These are phyloP conservation scores for Metaphire vulgaris DNA, from an alignment of 1,140 invertebrate species.

Conservation along the genomic window DNA sequence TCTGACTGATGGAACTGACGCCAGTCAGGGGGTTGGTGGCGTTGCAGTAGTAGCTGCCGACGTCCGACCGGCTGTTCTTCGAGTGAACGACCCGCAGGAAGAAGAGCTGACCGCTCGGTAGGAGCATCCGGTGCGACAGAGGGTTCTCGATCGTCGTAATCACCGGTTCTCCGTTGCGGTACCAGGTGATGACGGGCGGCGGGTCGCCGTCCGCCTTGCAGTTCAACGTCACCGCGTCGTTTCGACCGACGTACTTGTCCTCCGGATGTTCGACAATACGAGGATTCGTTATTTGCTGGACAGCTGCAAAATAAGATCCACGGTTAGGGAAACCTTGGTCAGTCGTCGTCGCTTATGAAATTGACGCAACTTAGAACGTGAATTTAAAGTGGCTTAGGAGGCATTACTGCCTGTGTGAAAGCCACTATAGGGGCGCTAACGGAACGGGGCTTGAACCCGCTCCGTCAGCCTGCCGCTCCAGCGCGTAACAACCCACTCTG, in stretches of 20 bases:
- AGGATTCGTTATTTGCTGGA: slow-evolving; percentile 51
- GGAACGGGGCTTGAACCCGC: no score
- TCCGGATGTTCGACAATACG: slow-evolving; percentile 88
- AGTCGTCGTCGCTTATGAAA: not conserved
- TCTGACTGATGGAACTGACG: slow-evolving; percentile 72
- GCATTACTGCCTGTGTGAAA: not conserved
- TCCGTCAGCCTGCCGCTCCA: no score
- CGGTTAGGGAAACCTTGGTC: no score
- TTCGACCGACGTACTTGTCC: slow-evolving; percentile 80
- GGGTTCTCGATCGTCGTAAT: slow-evolving; percentile 61
- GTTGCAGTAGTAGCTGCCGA: slow-evolving; percentile 75
- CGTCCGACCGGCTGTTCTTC: slow-evolving; percentile 43
- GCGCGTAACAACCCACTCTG: not conserved
- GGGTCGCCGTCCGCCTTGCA: slow-evolving; percentile 69
- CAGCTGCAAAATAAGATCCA: not conserved
- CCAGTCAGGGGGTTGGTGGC: slow-evolving; percentile 76
- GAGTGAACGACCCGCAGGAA: slow-evolving; percentile 68
- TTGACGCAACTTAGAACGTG: not conserved
- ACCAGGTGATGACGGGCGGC: slow-evolving; percentile 80
- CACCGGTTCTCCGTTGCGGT: slow-evolving; percentile 47
- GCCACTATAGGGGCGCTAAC: no score
- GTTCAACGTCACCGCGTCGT: slow-evolving; percentile 57
- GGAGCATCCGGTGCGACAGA: slow-evolving; percentile 75
- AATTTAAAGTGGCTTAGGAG: not conserved
- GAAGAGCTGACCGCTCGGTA: slow-evolving; percentile 83